These are phyloP conservation scores for Limnodromus scolopaceus DNA, from an alignment of 2,797 vertebrate genomes.

Conservation along the genomic window DNA sequence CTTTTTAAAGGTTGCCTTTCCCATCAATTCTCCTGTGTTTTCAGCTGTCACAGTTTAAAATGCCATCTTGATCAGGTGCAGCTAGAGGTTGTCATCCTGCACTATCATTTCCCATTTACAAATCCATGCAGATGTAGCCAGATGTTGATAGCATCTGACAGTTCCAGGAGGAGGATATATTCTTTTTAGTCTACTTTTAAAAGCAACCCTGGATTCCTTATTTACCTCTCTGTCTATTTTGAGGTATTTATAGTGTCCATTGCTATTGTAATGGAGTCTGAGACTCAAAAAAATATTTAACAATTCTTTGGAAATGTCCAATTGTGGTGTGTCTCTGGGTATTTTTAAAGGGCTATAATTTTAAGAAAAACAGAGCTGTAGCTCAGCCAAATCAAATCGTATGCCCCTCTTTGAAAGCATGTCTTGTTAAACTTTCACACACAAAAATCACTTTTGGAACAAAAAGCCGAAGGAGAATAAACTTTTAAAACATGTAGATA, in stretches of 20 bases:
- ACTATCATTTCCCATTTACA: not conserved
- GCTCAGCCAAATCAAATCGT: not conserved
- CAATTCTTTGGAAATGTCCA: not conserved
- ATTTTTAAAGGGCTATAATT: not conserved
- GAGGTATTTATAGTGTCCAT: not conserved
- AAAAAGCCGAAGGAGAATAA: not conserved
- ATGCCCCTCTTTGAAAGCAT: not conserved
- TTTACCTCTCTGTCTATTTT: not conserved
- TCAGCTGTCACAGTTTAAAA: slow-evolving; percentile 39
- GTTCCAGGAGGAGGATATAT: not conserved
- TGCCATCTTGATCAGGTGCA: not conserved
- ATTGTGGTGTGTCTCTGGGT: not conserved
- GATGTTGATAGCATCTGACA: not conserved
- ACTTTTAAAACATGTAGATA: slow-evolving; percentile 1
- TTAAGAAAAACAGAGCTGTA: not conserved
- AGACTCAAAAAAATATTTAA: not conserved
- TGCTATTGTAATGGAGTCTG: not conserved
- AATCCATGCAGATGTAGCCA: not conserved
- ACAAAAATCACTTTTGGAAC: not conserved
- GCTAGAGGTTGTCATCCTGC: not conserved
- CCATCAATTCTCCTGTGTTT: slow-evolving; percentile 18
- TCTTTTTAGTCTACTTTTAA: not conserved
- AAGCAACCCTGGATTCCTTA: not conserved
- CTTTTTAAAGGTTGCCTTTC: slow-evolving; percentile 33
- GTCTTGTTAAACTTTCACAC: not conserved